Percentiles rank a stretch among this genome's conserved stretches.
Conservation (phyloP, 2,113 vertebrate species). For the Rhinopomastus cyanomelas region DNA sequence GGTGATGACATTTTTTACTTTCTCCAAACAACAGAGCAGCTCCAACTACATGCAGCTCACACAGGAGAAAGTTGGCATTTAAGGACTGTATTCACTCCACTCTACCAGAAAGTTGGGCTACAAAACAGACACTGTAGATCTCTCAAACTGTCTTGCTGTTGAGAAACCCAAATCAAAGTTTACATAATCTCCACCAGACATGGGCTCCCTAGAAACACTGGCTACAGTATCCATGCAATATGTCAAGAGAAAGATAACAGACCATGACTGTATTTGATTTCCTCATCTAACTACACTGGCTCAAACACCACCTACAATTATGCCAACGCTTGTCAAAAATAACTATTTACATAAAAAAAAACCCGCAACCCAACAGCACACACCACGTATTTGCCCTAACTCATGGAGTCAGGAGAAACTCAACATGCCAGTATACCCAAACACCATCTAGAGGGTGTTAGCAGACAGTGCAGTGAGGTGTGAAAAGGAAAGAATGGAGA, state of each 20-base stretch:
- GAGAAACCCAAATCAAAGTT: background rate
- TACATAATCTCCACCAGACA: background rate
- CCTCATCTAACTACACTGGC: slow-evolving; percentile 17
- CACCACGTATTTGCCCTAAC: background rate
- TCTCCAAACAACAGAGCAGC: background rate
- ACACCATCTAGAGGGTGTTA: slow-evolving; percentile 48
- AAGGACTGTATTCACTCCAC: background rate
- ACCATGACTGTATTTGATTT: background rate
- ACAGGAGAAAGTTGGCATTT: background rate
- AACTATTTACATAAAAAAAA: background rate
- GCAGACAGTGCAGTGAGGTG: slow-evolving; percentile 8
- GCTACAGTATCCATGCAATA: background rate
- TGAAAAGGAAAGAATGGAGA: background rate
- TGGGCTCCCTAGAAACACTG: background rate
- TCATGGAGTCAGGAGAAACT: background rate
- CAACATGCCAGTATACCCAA: background rate
- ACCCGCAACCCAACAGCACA: background rate
- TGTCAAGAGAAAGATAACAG: background rate
- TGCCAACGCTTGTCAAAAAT: slow-evolving; percentile 52
- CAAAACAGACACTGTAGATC: background rate
- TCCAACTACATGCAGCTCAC: background rate
- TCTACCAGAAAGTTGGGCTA: background rate
- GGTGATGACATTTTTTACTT: background rate
- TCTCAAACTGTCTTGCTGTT: background rate
- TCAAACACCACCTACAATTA: slow-evolving; percentile 64